phyloP scores from a whole-genome alignment of 2,113 vertebrate genomes.

The Archocentrus centrarchus region DNA sequence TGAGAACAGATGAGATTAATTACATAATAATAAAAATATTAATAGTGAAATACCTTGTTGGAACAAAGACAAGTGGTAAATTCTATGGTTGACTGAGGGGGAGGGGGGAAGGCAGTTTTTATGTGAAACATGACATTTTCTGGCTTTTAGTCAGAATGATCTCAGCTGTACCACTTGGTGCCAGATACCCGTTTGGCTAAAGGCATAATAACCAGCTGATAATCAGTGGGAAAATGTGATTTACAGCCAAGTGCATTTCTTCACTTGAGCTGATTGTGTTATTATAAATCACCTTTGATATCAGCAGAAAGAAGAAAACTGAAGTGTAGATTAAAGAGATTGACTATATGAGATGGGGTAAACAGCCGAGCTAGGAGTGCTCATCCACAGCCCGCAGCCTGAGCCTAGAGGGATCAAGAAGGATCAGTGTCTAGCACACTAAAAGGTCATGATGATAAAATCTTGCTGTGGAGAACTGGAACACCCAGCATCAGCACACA shows the following conservation, averaged over 20 bases:
- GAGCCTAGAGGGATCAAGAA: slow-evolving; percentile 23
- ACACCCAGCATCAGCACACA: not conserved
- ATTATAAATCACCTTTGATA: not conserved
- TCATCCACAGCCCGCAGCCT: slow-evolving; percentile 23
- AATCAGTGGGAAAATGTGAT: not conserved
- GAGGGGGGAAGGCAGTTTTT: not conserved
- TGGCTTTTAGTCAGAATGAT: slow-evolving; percentile 3
- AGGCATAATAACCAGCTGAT: not conserved
- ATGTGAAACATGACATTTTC: not conserved
- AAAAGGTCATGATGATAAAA: slow-evolving; percentile 17
- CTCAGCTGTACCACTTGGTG: not conserved
- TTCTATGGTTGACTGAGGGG: not conserved
- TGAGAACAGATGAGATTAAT: not conserved
- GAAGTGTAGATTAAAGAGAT: not conserved
- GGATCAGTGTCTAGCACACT: slow-evolving; percentile 36
- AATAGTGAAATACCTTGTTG: not conserved
- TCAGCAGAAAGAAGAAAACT: slow-evolving; percentile 4
- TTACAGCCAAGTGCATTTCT: slow-evolving; percentile 5
- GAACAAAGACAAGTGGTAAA: not conserved
- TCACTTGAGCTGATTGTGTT: not conserved
- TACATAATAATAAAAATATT: not conserved
- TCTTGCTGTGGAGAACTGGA: not conserved
- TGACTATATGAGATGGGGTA: not conserved
- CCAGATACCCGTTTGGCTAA: not conserved
- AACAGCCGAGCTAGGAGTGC: not conserved